These are phyloP conservation scores for Micronisus gabar DNA, from an alignment of 2,113 vertebrate species.

Conservation along the genomic window DNA sequence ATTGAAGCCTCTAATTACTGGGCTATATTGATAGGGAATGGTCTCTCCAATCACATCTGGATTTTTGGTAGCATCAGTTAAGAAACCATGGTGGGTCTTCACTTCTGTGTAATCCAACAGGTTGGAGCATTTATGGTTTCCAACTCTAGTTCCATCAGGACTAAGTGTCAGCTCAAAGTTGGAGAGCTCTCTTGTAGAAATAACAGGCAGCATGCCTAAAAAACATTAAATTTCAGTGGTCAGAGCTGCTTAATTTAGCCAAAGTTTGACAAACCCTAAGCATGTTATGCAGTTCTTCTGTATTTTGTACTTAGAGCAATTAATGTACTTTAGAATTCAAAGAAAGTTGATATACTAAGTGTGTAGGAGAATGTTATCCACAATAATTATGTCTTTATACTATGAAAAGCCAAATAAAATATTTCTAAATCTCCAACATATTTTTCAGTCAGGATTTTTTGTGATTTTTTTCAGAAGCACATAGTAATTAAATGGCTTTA, in stretches of 20 bases:
- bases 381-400: background rate
- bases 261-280: background rate
- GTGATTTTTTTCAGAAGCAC: background rate
- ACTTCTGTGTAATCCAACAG: slow-evolving; percentile 87
- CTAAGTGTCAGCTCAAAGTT: slow-evolving; percentile 94
- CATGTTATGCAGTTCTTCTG: background rate
- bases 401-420: background rate
- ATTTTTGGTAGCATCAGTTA: slow-evolving; percentile 79
- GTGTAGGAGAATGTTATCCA: background rate
- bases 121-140: slow-evolving; percentile 94
- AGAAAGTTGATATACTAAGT: background rate
- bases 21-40: slow-evolving; percentile 86
- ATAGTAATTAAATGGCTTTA: background rate
- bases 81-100: slow-evolving; percentile 86
- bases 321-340: background rate
- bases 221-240: background rate
- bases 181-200: slow-evolving; percentile 89
- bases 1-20: slow-evolving; percentile 74
- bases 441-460: background rate
- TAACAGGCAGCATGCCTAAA: slow-evolving; percentile 89
- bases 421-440: background rate
- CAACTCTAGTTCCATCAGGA: slow-evolving; percentile 87
- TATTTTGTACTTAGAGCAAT: background rate
- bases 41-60: slow-evolving; percentile 79
- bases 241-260: background rate